Conservation (phyloP, 23 tunicate species). For the Halocynthia roretzi region DNA sequence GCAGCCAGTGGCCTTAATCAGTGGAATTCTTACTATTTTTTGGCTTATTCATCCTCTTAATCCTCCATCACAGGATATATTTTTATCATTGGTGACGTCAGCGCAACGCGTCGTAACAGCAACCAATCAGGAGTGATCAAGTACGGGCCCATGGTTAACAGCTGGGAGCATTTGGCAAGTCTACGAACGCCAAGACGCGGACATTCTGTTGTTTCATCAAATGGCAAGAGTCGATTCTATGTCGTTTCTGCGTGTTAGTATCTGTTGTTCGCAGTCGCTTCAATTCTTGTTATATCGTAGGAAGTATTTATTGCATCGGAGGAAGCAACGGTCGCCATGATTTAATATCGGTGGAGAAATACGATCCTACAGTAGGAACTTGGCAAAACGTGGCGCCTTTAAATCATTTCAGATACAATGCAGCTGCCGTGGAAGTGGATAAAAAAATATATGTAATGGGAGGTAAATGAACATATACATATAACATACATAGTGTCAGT, state of each 20-base stretch:
- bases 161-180: conserved; percentile 5
- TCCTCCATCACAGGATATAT: neutral
- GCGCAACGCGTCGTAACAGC: neutral
- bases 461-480: neutral
- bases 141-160: neutral
- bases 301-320: conserved; percentile 11
- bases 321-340: conserved; percentile 13
- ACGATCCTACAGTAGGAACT: neutral
- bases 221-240: neutral
- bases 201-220: too few relatives aligned
- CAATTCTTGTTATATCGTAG: neutral
- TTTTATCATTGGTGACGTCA: conserved; percentile 7
- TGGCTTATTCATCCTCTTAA: too few relatives aligned
- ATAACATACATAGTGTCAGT: neutral
- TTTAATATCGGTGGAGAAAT: conserved; percentile 1
- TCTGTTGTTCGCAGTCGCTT: neutral
- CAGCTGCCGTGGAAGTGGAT: neutral
- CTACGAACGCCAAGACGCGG: neutral
- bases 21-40: too few relatives aligned
- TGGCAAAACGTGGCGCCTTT: neutral
- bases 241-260: neutral
- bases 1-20: neutral
- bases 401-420: conserved; percentile 1
- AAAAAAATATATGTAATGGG: conserved; percentile 7
- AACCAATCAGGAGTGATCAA: conserved; percentile 8